phyloP scores from a whole-genome alignment of 2,113 vertebrate genomes.

The rabbit (Oryctolagus cuniculus) region DNA sequence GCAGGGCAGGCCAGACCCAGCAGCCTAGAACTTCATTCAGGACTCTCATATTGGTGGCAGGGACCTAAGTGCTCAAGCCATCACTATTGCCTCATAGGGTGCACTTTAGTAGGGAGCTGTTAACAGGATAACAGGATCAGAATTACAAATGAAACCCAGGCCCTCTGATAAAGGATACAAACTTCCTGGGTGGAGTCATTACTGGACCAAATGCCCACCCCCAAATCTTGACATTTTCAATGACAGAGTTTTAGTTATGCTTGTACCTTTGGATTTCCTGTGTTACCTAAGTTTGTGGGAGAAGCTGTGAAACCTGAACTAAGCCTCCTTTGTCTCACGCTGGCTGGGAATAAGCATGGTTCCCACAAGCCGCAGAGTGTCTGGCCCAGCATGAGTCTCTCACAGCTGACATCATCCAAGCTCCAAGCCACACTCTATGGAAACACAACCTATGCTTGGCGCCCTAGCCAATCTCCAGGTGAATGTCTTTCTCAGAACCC shows the following conservation, averaged over 20 bases:
- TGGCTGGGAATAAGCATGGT: neutral
- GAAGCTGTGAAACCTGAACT: neutral
- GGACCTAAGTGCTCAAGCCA: too few relatives aligned
- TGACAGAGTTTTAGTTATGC: neutral
- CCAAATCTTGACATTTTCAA: neutral
- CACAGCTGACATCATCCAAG: neutral
- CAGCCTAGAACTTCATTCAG: too few relatives aligned
- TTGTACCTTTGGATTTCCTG: neutral
- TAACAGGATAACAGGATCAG: too few relatives aligned
- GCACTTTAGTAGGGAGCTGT: too few relatives aligned
- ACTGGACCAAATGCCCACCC: too few relatives aligned
- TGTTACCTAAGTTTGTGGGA: neutral
- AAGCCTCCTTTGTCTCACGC: neutral
- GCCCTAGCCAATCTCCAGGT: neutral
- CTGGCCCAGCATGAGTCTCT: neutral
- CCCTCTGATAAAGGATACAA: too few relatives aligned
- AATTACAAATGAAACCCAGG: too few relatives aligned
- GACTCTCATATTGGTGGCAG: too few relatives aligned
- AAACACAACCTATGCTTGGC: too few relatives aligned
- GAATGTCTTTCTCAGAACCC: neutral
- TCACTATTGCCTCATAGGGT: too few relatives aligned
- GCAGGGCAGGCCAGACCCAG: too few relatives aligned
- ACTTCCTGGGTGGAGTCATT: too few relatives aligned
- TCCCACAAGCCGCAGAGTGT: neutral
- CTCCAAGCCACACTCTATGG: fast-evolving